Evolutionary conservation across 2,888 invertebrate genomes (phyloP), one percentile per base, ranked within the genome.

Genomic region (Bugulina stolonifera): DNA sequence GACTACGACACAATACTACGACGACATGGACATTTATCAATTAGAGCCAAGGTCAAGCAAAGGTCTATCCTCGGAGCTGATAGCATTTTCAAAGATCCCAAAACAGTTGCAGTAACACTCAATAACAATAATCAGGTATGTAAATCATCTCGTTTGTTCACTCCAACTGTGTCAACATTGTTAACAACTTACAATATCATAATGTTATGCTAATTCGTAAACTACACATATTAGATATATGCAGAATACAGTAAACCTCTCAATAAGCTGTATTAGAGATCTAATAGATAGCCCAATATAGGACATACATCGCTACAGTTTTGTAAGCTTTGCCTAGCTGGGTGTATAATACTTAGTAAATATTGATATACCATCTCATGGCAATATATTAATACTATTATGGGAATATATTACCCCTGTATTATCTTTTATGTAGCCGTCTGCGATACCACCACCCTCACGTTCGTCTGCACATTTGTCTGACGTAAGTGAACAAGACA

Each of bases 1-100:
- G 96, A 96, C 85, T 96, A 96, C 86, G 95, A 96, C 85, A 94
- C 94, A 0, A 91, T 93, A 1, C 92, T 92, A 81, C 88, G 92
- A 72, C 90, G 88, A 74, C 88, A 90, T 75, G 92, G 92, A 5
- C 91, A 91, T 81, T 83, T 91, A 70, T 43, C 43, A 14, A 70
- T 70, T 32, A 35, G 70, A 10, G 70, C n/a, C 2, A 54, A 70
- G 18, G 70, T 70, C 10, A 70, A 70, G 32, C 64, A 64, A 32
- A 22, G 64, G 32, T 29, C 64, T 25, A 27, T 64, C 14, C 10
- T 64, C 10, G 64, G 32, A 27, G 64, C 64, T 14, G 64, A 64
- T 1, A 64, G 64, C 32, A 32, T 64, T 14, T 64, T 64, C 34
- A 43, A 43, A 43, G 18, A 18, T 43, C 57, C 57, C 52, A 52